These are phyloP conservation scores for Eilema caniola DNA, from an alignment of 2,888 invertebrate genomes.

Conservation along the genomic window DNA sequence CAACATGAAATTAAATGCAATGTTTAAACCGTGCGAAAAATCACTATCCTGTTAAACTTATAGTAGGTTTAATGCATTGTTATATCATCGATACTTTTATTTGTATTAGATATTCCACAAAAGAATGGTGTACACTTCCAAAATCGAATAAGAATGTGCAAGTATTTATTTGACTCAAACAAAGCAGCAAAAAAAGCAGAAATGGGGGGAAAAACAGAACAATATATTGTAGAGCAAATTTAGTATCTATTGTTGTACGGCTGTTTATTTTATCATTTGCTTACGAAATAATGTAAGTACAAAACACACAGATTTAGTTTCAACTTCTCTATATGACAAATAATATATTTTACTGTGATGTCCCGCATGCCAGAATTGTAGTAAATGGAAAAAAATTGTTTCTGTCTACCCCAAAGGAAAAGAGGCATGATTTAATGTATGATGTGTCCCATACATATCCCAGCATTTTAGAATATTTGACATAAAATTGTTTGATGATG, in stretches of 20 bases:
- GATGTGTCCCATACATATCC: no score
- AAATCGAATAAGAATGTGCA: not conserved
- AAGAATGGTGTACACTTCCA: not conserved
- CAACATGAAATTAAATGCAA: constrained; percentile 11
- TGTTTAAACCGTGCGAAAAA: not conserved
- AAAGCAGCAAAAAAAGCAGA: not conserved
- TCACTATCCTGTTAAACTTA: not conserved
- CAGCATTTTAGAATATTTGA: not conserved
- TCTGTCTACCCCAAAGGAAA: no score
- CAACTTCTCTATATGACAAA: not conserved
- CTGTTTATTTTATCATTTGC: not conserved
- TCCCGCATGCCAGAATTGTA: no score
- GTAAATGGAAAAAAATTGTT: no score
- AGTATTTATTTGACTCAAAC: not conserved
- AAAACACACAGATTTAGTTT: constrained; percentile 11
- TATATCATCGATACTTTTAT: not conserved
- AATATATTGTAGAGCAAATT: not conserved
- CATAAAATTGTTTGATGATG: not conserved
- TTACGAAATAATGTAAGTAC: constrained; percentile 20
- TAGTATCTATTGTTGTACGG: not conserved
- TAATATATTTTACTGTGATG: not conserved
- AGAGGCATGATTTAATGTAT: not conserved
- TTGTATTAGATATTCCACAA: not conserved
- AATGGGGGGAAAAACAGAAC: not conserved
- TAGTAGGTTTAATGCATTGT: not conserved